Conservation (phyloP, 2,888 invertebrate species). For the Acleris emargana region DNA sequence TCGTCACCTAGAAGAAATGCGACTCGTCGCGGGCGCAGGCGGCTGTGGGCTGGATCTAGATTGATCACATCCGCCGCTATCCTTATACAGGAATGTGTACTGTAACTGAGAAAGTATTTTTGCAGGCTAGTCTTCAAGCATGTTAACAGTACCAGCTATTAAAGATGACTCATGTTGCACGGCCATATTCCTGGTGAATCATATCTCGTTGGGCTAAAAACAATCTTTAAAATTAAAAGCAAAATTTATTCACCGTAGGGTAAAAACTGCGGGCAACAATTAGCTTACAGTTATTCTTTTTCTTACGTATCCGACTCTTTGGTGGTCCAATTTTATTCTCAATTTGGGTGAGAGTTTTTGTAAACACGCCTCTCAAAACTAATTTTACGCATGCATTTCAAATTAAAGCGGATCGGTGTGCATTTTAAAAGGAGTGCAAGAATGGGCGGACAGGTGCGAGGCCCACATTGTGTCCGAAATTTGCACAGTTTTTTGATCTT, state of each 20-base stretch:
- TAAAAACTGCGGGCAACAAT: too few relatives aligned
- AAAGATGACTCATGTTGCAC: neutral
- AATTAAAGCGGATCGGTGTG: constrained; percentile 28
- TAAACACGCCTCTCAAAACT: constrained; percentile 10
- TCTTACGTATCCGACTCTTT: neutral
- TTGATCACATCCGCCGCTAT: constrained; percentile 35
- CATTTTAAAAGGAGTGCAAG: constrained; percentile 11
- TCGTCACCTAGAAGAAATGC: constrained; percentile 34
- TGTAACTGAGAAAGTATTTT: constrained; percentile 19
- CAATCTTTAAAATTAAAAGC: too few relatives aligned
- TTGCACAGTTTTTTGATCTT: constrained; percentile 19
- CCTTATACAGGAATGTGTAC: constrained; percentile 31
- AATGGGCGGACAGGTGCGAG: constrained; percentile 34
- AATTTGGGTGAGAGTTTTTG: constrained; percentile 11
- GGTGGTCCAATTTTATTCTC: constrained; percentile 33
- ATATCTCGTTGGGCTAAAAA: neutral
- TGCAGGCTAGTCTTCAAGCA: constrained; percentile 7
- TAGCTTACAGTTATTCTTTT: neutral
- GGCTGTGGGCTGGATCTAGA: constrained; percentile 23
- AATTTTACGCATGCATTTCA: constrained; percentile 36
- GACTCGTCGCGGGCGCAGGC: constrained; percentile 23
- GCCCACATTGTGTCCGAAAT: constrained; percentile 24
- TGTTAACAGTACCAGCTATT: constrained; percentile 14
- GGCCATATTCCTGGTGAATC: neutral
- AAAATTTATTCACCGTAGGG: too few relatives aligned